Conservation (phyloP, 2,113 vertebrate species). For the Mus spicilegus region DNA sequence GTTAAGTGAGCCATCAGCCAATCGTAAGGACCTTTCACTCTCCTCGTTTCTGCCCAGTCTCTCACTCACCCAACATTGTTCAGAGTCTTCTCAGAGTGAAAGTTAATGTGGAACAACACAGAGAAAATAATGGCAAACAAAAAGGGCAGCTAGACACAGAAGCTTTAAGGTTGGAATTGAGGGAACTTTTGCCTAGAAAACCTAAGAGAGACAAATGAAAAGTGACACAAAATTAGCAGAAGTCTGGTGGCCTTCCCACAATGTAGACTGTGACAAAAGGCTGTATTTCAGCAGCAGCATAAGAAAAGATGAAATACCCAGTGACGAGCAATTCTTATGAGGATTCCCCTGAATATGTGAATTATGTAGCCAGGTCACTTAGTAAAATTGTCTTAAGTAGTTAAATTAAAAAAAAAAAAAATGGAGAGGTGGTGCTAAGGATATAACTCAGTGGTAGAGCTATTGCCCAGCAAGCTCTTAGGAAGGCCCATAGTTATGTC, state of each 20-base stretch:
- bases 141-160: not conserved
- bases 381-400: not conserved
- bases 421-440: not conserved
- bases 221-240: not conserved
- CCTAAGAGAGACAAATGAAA: not conserved
- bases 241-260: not conserved
- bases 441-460: not conserved
- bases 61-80: not conserved
- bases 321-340: too few species aligned
- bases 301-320: not conserved
- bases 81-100: not conserved
- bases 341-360: too few species aligned
- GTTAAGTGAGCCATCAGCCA: too few species aligned
- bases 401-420: not conserved
- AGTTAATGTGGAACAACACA: not conserved
- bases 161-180: not conserved
- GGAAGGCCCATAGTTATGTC: not conserved
- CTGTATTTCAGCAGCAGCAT: not conserved
- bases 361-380: not conserved
- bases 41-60: not conserved
- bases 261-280: not conserved
- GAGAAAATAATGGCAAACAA: not conserved
- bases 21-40: not conserved
- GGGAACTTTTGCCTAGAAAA: not conserved
- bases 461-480: not conserved